Evolutionary conservation across 2,888 invertebrate species (phyloP).

Genomic region (Trimorus sp.): DNA sequence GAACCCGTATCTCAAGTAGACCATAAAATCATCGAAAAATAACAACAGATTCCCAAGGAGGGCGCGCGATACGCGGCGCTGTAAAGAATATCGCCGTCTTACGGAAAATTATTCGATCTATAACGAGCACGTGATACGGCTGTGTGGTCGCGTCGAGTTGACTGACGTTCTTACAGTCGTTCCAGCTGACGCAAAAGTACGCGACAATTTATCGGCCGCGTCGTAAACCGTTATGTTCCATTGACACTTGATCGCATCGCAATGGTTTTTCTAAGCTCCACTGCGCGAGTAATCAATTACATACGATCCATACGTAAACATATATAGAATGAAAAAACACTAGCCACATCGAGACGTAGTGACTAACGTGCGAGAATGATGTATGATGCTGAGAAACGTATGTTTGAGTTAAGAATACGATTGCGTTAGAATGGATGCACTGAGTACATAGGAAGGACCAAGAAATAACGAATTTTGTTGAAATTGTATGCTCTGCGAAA

Average conservation of each 20-base stretch:
- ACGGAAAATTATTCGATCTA: slow-evolving; percentile 42
- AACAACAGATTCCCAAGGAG: slow-evolving; percentile 59
- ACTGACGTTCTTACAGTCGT: slow-evolving; percentile 7
- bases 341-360: no score
- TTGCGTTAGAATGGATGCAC: no score
- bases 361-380: no score
- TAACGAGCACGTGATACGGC: slow-evolving; percentile 38
- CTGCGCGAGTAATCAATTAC: no score
- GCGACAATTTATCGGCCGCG: slow-evolving; percentile 18
- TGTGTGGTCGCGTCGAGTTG: background rate
- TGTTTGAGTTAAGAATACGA: no score
- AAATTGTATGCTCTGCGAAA: no score
- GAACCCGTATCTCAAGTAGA: slow-evolving; percentile 56
- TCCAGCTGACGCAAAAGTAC: slow-evolving; percentile 25
- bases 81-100: slow-evolving; percentile 19
- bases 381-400: no score
- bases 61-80: slow-evolving; percentile 4
- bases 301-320: no score
- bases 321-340: no score
- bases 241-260: background rate
- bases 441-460: no score
- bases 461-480: no score
- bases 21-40: slow-evolving; percentile 63
- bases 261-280: no score
- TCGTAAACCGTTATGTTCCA: slow-evolving; percentile 6